Percentiles rank a stretch among this genome's conserved stretches.
These are phyloP conservation scores for Arnoldichthys spilopterus DNA, from an alignment of 2,797 vertebrate species.

Conservation along the genomic window DNA sequence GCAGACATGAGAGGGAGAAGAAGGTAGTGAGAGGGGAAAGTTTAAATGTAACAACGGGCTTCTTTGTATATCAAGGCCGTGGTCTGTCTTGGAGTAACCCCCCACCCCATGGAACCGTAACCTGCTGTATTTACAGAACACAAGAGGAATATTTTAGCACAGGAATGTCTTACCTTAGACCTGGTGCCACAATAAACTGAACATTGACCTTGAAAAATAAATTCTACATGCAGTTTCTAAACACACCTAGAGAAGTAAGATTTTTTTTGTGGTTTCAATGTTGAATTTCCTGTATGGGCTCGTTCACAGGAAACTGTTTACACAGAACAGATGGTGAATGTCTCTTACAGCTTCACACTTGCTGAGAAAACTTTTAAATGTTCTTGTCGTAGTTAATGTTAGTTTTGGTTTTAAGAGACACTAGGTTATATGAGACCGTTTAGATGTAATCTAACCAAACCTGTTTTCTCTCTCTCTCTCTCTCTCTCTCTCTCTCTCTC, in stretches of 20 bases:
- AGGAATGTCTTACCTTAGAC: not conserved
- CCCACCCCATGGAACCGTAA: not conserved
- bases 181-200: constrained; percentile 9
- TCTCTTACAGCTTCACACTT: not conserved
- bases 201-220: constrained; percentile 21
- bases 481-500: not conserved
- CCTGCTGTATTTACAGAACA: not conserved
- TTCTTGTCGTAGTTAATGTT: not conserved
- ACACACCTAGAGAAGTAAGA: not conserved
- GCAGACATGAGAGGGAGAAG: not conserved
- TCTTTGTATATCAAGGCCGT: constrained; percentile 57
- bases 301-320: constrained; percentile 25
- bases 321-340: not conserved
- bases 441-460: constrained; percentile 48
- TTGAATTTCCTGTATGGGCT: not conserved
- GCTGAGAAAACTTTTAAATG: not conserved
- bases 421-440: not conserved
- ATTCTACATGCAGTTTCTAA: not conserved
- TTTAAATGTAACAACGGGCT: constrained; percentile 62
- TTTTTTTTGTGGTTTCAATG: not conserved
- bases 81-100: constrained; percentile 30
- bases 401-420: not conserved
- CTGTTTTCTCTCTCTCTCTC: constrained; percentile 39
- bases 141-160: not conserved
- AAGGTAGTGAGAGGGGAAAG: constrained; percentile 40